phyloP scores from a whole-genome alignment of 2,888 invertebrate species.

The Loripinus fragilis region DNA sequence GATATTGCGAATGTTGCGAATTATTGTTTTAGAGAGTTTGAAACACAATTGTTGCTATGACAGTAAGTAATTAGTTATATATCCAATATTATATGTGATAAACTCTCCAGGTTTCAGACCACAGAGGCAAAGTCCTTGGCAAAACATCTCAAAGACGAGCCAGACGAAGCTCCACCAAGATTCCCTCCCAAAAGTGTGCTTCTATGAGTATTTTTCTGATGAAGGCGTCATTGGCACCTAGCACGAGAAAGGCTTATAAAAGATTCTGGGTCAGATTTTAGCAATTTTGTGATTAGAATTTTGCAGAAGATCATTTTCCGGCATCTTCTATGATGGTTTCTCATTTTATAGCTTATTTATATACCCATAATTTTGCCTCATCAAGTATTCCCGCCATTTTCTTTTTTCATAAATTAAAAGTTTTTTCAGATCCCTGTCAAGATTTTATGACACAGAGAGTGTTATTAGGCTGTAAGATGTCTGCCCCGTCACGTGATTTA shows the following conservation, averaged over 20 bases:
- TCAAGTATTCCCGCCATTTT: conserved; percentile 9
- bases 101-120: conserved; percentile 38
- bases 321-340: conserved; percentile 3
- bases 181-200: conserved; percentile 19
- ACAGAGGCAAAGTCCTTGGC: conserved; percentile 19
- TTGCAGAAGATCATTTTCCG: background rate
- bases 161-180: conserved; percentile 22
- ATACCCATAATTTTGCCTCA: background rate
- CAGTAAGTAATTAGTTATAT: conserved; percentile 21
- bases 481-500: background rate
- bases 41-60: conserved; percentile 33
- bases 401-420: background rate
- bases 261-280: conserved; percentile 1
- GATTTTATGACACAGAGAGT: conserved; percentile 12
- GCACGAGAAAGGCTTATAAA: conserved; percentile 2
- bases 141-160: conserved; percentile 25
- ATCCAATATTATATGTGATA: conserved; percentile 33
- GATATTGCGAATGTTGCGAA: conserved; percentile 39
- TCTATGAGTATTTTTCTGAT: background rate
- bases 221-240: background rate
- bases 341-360: conserved; percentile 3
- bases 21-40: conserved; percentile 31
- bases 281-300: background rate
- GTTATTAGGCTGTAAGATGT: conserved; percentile 23
- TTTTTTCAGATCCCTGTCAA: background rate